These are phyloP conservation scores for Ctenicera cuprea DNA, from an alignment of 2,888 invertebrate genomes.

Conservation along the genomic window DNA sequence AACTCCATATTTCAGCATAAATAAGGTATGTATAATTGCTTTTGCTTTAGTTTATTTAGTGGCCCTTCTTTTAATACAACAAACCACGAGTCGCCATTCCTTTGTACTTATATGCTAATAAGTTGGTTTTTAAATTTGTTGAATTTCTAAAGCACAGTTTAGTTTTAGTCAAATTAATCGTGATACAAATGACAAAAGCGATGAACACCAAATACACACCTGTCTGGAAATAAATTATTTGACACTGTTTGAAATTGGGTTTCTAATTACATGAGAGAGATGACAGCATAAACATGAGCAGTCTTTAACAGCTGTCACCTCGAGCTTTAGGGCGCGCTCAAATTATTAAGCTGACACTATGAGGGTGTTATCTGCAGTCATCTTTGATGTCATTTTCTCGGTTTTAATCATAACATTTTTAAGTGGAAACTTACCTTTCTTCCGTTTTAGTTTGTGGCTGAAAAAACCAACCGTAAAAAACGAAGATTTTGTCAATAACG, in stretches of 20 bases:
- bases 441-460: not conserved
- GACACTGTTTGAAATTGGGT: not conserved
- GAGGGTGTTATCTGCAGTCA: not conserved
- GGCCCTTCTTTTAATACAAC: too few species aligned
- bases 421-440: not conserved
- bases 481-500: slow-evolving; percentile 15
- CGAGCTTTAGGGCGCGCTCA: slow-evolving; percentile 4
- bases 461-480: not conserved
- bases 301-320: slow-evolving; percentile 26
- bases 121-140: too few species aligned
- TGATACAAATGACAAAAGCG: too few species aligned
- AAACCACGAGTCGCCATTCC: too few species aligned
- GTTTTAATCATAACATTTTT: too few species aligned
- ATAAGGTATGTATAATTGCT: too few species aligned
- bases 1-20: too few species aligned
- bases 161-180: too few species aligned
- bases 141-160: too few species aligned
- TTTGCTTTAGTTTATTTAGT: too few species aligned
- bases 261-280: not conserved
- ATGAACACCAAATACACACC: not conserved
- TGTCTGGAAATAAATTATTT: slow-evolving; percentile 5
- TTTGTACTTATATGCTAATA: too few species aligned
- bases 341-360: slow-evolving; percentile 9
- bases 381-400: not conserved
- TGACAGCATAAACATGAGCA: slow-evolving; percentile 22